Base-by-base conservation (phyloP, 2,797 vertebrate genomes). In the Chloroceryle inda region DNA sequence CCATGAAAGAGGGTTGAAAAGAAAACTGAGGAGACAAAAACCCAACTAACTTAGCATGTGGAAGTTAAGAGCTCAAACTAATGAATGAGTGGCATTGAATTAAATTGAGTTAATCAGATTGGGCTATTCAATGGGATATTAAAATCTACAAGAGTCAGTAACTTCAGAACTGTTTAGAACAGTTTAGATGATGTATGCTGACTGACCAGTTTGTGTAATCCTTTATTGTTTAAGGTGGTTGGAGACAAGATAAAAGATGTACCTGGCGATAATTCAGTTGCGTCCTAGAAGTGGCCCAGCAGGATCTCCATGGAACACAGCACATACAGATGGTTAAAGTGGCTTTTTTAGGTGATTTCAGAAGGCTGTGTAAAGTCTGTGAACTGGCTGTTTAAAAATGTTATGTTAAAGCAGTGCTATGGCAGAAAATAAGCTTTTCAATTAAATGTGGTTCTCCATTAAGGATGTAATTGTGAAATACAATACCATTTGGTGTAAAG, bases 91-190 rank as follows among this genome's bases (percentile, higher is more conserved):
- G 61, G 27, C 58, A 40, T 67, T 91, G 66, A 80, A 78, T 81
- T 66, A 83, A 96, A 88, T 72, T 38, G 52, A 93, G 37, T 93
- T 94, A 85, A 94, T 95, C 38, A 59, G 22, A 33, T 50, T 62
- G 38, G 21, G 27, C 53, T 92, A 24, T 78, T 78, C 47, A 74
- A 55, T 33, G 27, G 38, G 23, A 45, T 78, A 76, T 76, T 84
- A 86, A 91, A 81, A 90, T 79, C 62, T 66, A 2, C 47, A 42
- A 24, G 62, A 91, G 88, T 81, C 69, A 52, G 37, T 92, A 91
- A 81, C 24, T 18, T 89, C 69, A 40, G 58, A 81, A 64, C 24
- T 59, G 23, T 58, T 5, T 71, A 61, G 78, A 37, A 37, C 40
- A 37, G 20, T 2, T 69, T 74, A 73, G 69, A 49, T 58, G 73